Conservation (phyloP, 2,113 vertebrate species). For the Bos indicus region DNA sequence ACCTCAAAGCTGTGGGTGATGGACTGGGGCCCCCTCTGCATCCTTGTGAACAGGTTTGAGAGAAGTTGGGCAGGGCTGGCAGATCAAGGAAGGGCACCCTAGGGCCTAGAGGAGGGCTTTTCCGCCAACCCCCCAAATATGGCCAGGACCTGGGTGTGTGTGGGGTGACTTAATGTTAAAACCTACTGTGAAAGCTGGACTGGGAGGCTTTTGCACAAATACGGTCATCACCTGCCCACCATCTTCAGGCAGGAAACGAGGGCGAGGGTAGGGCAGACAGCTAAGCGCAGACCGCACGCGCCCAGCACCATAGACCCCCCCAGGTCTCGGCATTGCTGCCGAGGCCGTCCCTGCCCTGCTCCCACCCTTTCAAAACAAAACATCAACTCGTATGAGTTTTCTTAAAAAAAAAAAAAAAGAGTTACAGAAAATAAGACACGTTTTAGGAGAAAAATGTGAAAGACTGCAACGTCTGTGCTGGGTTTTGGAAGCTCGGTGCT, state of each 20-base stretch:
- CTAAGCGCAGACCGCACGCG: accelerated
- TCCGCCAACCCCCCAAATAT: background rate
- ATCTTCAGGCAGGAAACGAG: background rate
- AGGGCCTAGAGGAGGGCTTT: background rate
- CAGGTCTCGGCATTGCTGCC: background rate
- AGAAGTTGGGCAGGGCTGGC: slow-evolving; percentile 44
- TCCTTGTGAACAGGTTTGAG: slow-evolving; percentile 69
- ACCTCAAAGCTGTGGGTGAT: slow-evolving; percentile 63
- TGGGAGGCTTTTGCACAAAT: background rate
- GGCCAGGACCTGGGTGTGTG: background rate
- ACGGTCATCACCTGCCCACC: background rate
- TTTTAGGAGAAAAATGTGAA: slow-evolving; percentile 49
- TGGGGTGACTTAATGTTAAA: background rate
- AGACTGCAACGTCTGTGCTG: slow-evolving; percentile 50
- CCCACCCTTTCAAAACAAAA: background rate
- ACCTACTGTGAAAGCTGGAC: background rate
- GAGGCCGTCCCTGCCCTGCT: background rate
- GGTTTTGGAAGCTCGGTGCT: slow-evolving; percentile 49
- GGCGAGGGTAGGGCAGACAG: background rate
- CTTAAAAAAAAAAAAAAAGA: slow-evolving; percentile 12
- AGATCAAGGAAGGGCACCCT: background rate
- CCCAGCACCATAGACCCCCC: background rate
- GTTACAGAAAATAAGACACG: background rate
- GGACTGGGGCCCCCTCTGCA: slow-evolving; percentile 40
- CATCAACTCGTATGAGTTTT: background rate